Percentiles rank a stretch among this genome's conserved stretches.
Conservation (phyloP, 2,888 invertebrate genomes). For the Thecophora atra region DNA sequence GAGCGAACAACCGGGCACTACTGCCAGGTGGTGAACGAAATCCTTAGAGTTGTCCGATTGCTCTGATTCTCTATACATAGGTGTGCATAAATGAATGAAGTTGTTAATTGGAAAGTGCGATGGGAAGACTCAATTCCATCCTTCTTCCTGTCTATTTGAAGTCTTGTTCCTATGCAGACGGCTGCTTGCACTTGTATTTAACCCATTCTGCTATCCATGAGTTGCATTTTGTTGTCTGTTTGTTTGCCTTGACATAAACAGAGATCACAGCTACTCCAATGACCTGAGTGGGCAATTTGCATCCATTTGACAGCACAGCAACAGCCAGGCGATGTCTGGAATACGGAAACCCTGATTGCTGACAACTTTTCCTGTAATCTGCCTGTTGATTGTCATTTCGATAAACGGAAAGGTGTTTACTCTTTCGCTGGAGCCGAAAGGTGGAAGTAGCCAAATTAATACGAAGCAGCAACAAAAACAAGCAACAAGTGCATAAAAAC, state of each 20-base stretch:
- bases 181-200: no score
- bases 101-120: no score
- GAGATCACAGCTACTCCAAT: not conserved
- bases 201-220: not conserved
- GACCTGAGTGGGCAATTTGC: conserved; percentile 22
- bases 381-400: not conserved
- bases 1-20: no score
- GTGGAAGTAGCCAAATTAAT: conserved; percentile 1
- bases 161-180: no score
- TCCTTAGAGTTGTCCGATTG: no score
- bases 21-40: no score
- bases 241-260: conserved; percentile 1
- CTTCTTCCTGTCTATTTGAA: no score
- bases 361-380: not conserved
- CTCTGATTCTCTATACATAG: no score
- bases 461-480: not conserved
- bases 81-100: no score
- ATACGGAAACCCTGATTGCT: conserved; percentile 25
- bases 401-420: not conserved
- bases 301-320: conserved; percentile 25
- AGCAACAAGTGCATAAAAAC: no score
- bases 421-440: not conserved
- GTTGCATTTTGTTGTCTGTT: not conserved
- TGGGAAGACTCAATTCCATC: no score
- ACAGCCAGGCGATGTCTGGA: not conserved